These are phyloP conservation scores for Hirudo medicinalis DNA, from an alignment of 1,140 invertebrate genomes.

Conservation along the genomic window DNA sequence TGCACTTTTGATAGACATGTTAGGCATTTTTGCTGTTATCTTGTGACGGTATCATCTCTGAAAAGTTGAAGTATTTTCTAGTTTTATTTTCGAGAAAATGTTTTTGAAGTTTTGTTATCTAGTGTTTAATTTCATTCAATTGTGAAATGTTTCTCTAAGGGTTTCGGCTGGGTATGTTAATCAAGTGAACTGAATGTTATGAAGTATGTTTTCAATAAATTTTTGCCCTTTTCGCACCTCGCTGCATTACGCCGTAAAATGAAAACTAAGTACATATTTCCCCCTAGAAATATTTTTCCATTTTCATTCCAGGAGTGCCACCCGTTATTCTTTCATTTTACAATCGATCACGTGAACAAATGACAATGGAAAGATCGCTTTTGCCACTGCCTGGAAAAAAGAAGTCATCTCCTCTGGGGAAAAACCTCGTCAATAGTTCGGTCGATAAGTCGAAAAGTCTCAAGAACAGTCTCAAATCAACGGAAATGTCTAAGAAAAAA, in stretches of 20 bases:
- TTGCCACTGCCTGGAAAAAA: constrained; percentile 12
- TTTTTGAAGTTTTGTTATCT: too few relatives aligned
- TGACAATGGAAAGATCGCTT: constrained; percentile 14
- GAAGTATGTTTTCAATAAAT: not conserved
- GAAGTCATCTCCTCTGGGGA: not conserved
- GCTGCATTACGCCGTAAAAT: not conserved
- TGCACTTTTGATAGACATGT: too few relatives aligned
- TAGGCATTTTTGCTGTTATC: too few relatives aligned
- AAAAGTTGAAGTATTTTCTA: too few relatives aligned
- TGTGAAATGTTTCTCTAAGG: too few relatives aligned
- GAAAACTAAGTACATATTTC: not conserved
- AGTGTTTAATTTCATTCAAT: too few relatives aligned
- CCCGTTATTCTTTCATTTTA: too few relatives aligned
- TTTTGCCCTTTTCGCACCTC: not conserved
- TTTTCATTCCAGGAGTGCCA: not conserved
- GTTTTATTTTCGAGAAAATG: too few relatives aligned
- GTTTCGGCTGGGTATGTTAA: too few relatives aligned
- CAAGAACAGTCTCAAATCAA: constrained; percentile 2
- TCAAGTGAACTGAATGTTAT: not conserved
- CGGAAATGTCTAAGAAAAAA: constrained; percentile 2
- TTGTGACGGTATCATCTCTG: too few relatives aligned
- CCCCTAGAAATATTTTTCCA: not conserved
- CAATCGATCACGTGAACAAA: not conserved
- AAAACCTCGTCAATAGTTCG: not conserved
- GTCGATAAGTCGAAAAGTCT: constrained; percentile 4